A percentile compares a stretch with the other conserved stretches of the same genome.
Evolutionary conservation across 2,888 invertebrate species (phyloP).

Genomic region (Nebria brevicollis): DNA sequence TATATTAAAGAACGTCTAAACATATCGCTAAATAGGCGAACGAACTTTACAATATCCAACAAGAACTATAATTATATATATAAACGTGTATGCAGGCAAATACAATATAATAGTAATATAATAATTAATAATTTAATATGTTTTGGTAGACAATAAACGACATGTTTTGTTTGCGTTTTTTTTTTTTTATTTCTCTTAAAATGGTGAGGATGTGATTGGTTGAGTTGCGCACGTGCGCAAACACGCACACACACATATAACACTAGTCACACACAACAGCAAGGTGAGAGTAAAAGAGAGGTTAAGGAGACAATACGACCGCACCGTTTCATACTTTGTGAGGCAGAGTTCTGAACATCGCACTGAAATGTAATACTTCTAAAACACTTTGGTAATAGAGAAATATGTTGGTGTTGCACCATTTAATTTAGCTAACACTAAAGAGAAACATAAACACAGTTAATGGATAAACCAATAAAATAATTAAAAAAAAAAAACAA

Average conservation of each 20-base stretch:
- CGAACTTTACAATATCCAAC: constrained; percentile 1
- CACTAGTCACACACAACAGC: constrained; percentile 2
- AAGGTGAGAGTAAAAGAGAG: background rate
- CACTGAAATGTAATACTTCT: constrained; percentile 45
- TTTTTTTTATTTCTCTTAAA: too few relatives aligned
- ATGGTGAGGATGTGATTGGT: background rate
- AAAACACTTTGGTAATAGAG: constrained; percentile 48
- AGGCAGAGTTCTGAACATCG: constrained; percentile 38
- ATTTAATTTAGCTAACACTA: constrained; percentile 53
- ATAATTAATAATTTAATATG: background rate
- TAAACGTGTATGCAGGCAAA: background rate
- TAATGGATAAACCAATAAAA: constrained; percentile 34
- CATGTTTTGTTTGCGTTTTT: background rate
- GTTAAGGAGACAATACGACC: constrained; percentile 24
- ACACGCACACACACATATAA: constrained; percentile 2
- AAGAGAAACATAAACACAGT: constrained; percentile 38
- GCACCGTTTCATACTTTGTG: constrained; percentile 46
- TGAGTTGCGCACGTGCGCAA: background rate
- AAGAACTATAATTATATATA: constrained; percentile 1
- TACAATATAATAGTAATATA: background rate
- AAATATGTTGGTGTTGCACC: constrained; percentile 54
- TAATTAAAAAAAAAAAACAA: constrained; percentile 5
- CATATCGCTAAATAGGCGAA: constrained; percentile 1
- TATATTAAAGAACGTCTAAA: constrained; percentile 1
- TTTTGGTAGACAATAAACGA: constrained; percentile 10